These are phyloP conservation scores for Zelostemma sp. DNA, from an alignment of 1,140 invertebrate genomes.

Conservation along the genomic window DNA sequence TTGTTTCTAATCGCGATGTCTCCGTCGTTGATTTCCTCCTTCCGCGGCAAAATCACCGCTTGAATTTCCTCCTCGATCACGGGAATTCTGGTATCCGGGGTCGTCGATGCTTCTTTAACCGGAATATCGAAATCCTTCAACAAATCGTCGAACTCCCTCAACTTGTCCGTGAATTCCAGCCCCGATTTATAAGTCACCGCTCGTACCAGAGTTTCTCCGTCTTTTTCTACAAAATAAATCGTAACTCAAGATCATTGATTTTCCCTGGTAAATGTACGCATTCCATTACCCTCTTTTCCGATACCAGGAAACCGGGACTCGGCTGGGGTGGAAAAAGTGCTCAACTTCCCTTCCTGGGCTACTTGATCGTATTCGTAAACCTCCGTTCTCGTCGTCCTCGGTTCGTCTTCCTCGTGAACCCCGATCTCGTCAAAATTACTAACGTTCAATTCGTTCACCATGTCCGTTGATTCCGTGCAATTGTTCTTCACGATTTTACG, in stretches of 20 bases:
- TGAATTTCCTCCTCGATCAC: conserved; percentile 40
- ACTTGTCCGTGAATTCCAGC: conserved; percentile 54
- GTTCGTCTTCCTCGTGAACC: conserved; percentile 23
- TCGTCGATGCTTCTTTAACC: conserved; percentile 30
- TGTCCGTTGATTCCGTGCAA: conserved; percentile 53
- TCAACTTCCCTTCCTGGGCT: conserved; percentile 55
- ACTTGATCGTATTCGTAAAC: conserved; percentile 54
- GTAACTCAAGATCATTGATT: too few relatives aligned
- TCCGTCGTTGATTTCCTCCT: neutral
- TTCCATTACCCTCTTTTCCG: too few relatives aligned
- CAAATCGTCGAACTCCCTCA: conserved; percentile 63
- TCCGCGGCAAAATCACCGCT: conserved; percentile 23
- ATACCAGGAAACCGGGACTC: neutral
- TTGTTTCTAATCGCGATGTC: conserved; percentile 18
- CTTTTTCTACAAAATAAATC: neutral
- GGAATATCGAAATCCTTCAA: conserved; percentile 60
- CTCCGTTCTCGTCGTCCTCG: conserved; percentile 32
- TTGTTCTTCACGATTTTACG: conserved; percentile 61
- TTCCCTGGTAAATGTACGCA: too few relatives aligned
- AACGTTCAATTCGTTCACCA: conserved; percentile 53
- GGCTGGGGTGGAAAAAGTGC: conserved; percentile 29
- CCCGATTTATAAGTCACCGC: neutral
- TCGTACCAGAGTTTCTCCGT: neutral
- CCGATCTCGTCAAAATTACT: conserved; percentile 37
- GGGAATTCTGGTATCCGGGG: conserved; percentile 21